These are phyloP conservation scores for Callionymus lyra DNA, from an alignment of 2,113 vertebrate genomes.

Conservation along the genomic window DNA sequence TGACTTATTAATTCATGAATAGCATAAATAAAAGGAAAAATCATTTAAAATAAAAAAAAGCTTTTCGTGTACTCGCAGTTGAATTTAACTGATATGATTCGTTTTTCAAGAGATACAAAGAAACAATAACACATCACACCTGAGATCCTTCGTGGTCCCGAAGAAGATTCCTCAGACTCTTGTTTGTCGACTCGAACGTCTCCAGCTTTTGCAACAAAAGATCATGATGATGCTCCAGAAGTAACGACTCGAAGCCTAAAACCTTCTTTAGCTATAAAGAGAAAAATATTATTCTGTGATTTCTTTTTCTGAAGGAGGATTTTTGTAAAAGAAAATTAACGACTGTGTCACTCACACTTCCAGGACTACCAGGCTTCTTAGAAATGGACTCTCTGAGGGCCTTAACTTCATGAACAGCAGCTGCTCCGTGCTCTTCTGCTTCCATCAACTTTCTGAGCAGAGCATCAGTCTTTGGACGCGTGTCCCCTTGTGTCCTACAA, in stretches of 20 bases:
- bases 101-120: no score
- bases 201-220: conserved; percentile 82
- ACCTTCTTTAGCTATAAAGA: conserved; percentile 62
- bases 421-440: conserved; percentile 77
- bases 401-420: conserved; percentile 77
- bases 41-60: no score
- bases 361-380: conserved; percentile 47
- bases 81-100: no score
- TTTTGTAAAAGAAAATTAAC: no score
- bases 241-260: conserved; percentile 69
- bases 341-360: conserved; percentile 30
- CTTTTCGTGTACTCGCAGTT: no score
- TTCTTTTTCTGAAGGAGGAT: no score
- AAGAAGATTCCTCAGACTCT: conserved; percentile 75
- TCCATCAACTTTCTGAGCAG: conserved; percentile 79
- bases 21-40: no score
- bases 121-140: conserved; percentile 48
- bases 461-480: conserved; percentile 70
- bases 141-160: conserved; percentile 74
- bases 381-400: conserved; percentile 71
- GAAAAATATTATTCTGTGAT: background rate
- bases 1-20: no score
- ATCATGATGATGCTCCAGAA: conserved; percentile 75
- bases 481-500: conserved; percentile 67
- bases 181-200: conserved; percentile 83